A percentile compares a stretch with the other conserved stretches of the same genome.
Evolutionary conservation across 2,113 vertebrate species (phyloP).

Genomic region (Gymnocephalus cernua): DNA sequence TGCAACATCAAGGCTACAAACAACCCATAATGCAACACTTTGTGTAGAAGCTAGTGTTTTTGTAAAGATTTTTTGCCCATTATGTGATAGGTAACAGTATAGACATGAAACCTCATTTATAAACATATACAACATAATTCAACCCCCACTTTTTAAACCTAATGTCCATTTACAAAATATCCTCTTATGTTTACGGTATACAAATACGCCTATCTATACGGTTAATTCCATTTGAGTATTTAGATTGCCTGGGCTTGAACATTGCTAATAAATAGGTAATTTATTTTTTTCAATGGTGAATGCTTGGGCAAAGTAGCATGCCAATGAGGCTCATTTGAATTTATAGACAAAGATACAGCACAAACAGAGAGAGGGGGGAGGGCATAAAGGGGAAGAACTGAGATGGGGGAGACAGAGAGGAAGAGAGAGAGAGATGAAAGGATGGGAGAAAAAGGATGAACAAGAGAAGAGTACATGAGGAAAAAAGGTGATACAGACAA

Average conservation of each 20-base stretch:
- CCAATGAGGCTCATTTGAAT: constrained; percentile 14
- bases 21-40: neutral
- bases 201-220: neutral
- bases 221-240: neutral
- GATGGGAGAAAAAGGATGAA: neutral
- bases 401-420: constrained; percentile 1
- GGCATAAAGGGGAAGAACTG: neutral
- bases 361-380: neutral
- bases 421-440: constrained; percentile 41
- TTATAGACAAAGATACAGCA: neutral
- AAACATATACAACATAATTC: neutral
- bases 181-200: neutral
- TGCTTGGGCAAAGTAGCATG: neutral
- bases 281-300: neutral
- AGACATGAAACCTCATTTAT: neutral
- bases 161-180: neutral
- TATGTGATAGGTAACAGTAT: neutral
- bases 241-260: neutral
- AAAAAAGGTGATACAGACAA: constrained; percentile 39
- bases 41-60: neutral
- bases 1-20: neutral
- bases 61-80: neutral
- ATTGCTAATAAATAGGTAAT: neutral
- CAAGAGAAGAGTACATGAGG: neutral
- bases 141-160: neutral